These are phyloP conservation scores for Hipposideros armiger DNA, from an alignment of 2,113 vertebrate genomes.

Conservation along the genomic window DNA sequence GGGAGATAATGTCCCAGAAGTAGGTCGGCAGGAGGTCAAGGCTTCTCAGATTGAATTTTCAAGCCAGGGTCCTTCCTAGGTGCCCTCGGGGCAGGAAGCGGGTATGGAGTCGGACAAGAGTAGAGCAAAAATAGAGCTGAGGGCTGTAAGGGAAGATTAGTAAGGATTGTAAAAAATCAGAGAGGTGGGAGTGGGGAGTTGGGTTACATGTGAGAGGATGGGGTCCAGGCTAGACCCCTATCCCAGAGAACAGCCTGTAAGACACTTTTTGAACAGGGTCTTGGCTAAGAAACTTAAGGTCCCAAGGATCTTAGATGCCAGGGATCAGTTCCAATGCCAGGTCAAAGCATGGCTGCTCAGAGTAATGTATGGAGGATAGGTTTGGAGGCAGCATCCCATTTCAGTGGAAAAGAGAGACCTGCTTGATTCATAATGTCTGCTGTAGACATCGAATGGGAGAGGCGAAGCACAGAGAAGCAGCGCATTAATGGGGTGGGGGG, in stretches of 20 bases:
- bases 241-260: background rate
- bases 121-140: conserved; percentile 10
- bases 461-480: accelerated
- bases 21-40: background rate
- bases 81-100: conserved; percentile 61
- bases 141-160: background rate
- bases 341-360: background rate
- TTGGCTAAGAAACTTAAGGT: background rate
- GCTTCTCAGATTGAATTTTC: conserved; percentile 40
- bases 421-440: background rate
- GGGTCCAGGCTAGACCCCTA: background rate
- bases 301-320: background rate
- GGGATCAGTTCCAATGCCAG: background rate
- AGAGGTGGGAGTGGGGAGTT: background rate
- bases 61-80: background rate
- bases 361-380: background rate
- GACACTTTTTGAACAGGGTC: background rate
- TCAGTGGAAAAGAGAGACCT: background rate
- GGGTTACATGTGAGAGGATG: background rate
- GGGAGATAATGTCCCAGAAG: background rate
- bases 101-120: conserved; percentile 30
- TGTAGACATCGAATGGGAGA: background rate
- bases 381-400: background rate
- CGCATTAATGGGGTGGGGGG: accelerated
- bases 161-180: background rate